A percentile compares a stretch with the other conserved stretches of the same genome.
Evolutionary conservation across 2,113 vertebrate species (phyloP).

Genomic region (Plotosus lineatus): DNA sequence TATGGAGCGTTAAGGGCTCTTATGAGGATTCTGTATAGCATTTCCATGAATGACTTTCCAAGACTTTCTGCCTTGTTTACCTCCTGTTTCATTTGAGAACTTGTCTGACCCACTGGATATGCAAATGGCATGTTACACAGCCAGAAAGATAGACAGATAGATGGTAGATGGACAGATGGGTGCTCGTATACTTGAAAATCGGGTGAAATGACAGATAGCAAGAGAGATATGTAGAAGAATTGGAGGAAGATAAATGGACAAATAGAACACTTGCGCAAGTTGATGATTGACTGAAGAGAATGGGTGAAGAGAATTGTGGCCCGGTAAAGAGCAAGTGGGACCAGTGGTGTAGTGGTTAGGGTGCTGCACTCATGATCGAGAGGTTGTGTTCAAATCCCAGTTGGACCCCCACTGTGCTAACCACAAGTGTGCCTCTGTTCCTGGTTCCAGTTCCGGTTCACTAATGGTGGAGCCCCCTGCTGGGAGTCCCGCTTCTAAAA

Average conservation of each 20-base stretch:
- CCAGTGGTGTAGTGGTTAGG: no score
- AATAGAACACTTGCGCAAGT: no score
- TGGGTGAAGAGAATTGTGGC: neutral
- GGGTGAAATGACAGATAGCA: neutral
- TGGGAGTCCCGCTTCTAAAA: no score
- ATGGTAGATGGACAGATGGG: neutral
- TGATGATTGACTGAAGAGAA: neutral
- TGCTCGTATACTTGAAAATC: neutral
- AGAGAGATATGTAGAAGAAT: neutral
- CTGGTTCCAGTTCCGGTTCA: no score
- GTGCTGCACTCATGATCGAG: no score
- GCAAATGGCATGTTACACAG: neutral
- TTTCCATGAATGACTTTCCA: neutral
- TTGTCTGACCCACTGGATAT: slow-evolving; percentile 12
- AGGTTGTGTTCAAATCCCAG: no score
- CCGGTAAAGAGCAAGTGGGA: neutral
- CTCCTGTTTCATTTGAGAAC: slow-evolving; percentile 1
- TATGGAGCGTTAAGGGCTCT: neutral
- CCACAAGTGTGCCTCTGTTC: no score
- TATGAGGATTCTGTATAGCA: neutral
- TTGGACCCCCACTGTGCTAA: no score
- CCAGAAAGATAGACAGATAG: neutral
- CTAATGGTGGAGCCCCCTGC: no score
- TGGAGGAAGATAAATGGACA: neutral
- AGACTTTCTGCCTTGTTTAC: slow-evolving; percentile 31